Conservation (phyloP, 2,113 vertebrate species). For the Amphiprion percula region DNA sequence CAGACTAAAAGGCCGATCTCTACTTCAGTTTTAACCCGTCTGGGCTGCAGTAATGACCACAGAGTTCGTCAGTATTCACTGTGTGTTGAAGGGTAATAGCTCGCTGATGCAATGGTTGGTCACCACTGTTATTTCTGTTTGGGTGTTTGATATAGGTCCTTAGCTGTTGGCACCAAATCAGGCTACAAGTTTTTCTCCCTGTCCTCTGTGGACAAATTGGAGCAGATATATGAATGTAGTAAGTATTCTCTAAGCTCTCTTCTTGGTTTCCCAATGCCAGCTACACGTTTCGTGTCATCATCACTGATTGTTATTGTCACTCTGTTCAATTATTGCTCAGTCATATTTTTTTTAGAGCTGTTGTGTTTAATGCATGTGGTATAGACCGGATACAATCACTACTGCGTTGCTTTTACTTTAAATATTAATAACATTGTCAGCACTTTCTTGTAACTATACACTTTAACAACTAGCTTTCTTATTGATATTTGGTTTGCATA, state of each 20-base stretch:
- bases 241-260: slow-evolving; percentile 79
- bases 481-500: not conserved
- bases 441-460: not conserved
- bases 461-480: not conserved
- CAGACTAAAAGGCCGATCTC: not conserved
- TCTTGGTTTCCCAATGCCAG: not conserved
- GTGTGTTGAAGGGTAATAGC: not conserved
- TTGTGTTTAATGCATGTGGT: not conserved
- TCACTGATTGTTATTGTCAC: no score
- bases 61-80: not conserved
- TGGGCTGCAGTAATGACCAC: not conserved
- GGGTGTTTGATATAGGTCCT: slow-evolving; percentile 86
- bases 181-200: slow-evolving; percentile 99
- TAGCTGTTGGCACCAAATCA: slow-evolving; percentile 98
- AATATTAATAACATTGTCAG: slow-evolving; percentile 44
- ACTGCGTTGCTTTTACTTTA: slow-evolving; percentile 9
- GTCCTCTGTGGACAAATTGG: slow-evolving; percentile 98
- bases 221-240: slow-evolving; percentile 99
- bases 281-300: not conserved
- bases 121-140: slow-evolving; percentile 7
- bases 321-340: not conserved
- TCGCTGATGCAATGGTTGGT: not conserved
- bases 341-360: not conserved
- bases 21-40: not conserved
- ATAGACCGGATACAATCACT: slow-evolving; percentile 8